These are phyloP conservation scores for Ammodytes marinus DNA, from an alignment of 2,113 vertebrate species.

Conservation along the genomic window DNA sequence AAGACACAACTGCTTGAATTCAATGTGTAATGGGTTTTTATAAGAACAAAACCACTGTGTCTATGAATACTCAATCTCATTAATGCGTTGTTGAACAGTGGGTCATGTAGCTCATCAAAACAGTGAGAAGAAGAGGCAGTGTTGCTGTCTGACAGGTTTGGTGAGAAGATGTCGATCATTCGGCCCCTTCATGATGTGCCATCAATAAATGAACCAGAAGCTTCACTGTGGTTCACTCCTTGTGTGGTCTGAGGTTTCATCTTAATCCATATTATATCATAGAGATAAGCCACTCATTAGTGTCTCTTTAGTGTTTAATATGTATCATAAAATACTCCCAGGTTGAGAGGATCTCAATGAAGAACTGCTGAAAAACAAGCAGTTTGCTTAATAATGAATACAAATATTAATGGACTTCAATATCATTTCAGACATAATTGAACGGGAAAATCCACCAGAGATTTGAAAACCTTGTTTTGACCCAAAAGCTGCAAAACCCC, in stretches of 20 bases:
- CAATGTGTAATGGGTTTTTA: background rate
- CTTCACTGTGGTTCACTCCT: background rate
- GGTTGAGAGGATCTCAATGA: background rate
- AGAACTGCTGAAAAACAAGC: background rate
- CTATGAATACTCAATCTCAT: background rate
- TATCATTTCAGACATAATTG: background rate
- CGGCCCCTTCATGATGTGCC: background rate
- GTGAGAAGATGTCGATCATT: background rate
- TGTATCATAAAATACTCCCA: background rate
- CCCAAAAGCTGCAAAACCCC: background rate
- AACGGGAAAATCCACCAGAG: background rate
- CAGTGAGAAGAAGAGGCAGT: background rate
- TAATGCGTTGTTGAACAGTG: background rate
- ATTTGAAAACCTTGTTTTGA: background rate
- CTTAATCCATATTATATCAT: background rate
- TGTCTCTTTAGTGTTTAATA: background rate
- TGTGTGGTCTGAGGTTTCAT: slow-evolving; percentile 5
- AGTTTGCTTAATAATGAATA: background rate
- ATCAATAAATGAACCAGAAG: background rate
- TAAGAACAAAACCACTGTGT: background rate
- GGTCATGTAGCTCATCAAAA: background rate
- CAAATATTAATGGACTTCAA: background rate
- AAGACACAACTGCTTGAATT: background rate
- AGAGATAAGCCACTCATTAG: background rate
- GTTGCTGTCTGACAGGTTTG: background rate